Percentiles rank a stretch among this genome's conserved stretches.
phyloP scores from a whole-genome alignment of 2,888 invertebrate species.

The Pristionchus japonicus region DNA sequence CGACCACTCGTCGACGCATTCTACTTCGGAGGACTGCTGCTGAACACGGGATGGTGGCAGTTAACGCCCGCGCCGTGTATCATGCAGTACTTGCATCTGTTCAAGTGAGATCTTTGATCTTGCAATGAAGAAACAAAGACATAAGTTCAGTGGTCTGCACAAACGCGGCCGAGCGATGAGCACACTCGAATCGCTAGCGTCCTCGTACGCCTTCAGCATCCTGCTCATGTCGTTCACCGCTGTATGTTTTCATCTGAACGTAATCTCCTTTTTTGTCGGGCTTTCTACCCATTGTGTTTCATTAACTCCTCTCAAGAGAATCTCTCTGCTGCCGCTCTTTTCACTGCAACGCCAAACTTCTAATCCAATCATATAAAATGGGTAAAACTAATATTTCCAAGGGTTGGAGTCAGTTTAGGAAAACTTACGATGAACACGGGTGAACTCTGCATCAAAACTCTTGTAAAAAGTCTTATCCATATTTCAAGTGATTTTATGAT shows the following conservation, averaged over 20 bases:
- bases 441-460: too few species aligned
- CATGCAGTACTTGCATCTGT: background rate
- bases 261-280: background rate
- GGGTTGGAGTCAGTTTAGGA: too few species aligned
- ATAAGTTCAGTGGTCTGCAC: background rate
- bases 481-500: too few species aligned
- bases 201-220: slow-evolving; percentile 3
- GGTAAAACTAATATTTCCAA: too few species aligned
- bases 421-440: too few species aligned
- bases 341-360: too few species aligned
- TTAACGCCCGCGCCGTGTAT: background rate
- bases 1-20: background rate
- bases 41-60: slow-evolving; percentile 25
- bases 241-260: background rate
- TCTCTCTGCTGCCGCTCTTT: too few species aligned
- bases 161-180: slow-evolving; percentile 5
- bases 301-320: too few species aligned
- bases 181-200: background rate
- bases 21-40: background rate
- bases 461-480: too few species aligned
- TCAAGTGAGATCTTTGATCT: background rate
- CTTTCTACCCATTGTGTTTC: too few species aligned
- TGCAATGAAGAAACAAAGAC: background rate
- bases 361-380: too few species aligned
- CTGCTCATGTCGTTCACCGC: background rate